Conservation (phyloP, 2,888 invertebrate species). For the Megaustenia siamemsis region DNA sequence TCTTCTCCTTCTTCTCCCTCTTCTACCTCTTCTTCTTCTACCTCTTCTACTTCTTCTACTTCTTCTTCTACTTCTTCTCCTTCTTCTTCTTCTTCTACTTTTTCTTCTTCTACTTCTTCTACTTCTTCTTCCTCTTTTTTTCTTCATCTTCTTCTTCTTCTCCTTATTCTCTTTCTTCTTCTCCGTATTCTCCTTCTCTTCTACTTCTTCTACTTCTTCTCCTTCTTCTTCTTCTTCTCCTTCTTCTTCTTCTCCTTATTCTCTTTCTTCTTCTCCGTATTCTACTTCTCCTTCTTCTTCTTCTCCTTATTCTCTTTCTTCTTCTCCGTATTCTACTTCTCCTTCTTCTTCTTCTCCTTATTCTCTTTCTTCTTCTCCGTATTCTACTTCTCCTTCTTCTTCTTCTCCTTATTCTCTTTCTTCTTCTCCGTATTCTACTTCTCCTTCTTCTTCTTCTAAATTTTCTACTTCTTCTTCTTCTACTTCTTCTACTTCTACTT, state of each 20-base stretch:
- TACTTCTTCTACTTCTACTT: not conserved
- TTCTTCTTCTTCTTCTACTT: not conserved
- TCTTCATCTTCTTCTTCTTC: not conserved
- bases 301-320: too few relatives aligned
- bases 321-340: not conserved
- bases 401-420: too few relatives aligned
- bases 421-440: not conserved
- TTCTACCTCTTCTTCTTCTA: too few relatives aligned
- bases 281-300: not conserved
- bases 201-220: not conserved
- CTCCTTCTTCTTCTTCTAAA: too few relatives aligned
- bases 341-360: too few relatives aligned
- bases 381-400: conserved; percentile 3
- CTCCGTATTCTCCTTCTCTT: too few relatives aligned
- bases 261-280: too few relatives aligned
- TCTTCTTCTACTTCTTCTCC: not conserved
- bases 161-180: too few relatives aligned
- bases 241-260: too few relatives aligned
- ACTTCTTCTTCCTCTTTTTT: not conserved
- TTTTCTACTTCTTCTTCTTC: too few relatives aligned
- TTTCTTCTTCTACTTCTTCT: not conserved
- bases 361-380: not conserved
- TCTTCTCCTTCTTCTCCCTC: not conserved
- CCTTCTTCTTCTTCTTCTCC: not conserved
- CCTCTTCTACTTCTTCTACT: not conserved